phyloP scores from a whole-genome alignment of 2,113 vertebrate species.

The Dromaius novaehollandiae region DNA sequence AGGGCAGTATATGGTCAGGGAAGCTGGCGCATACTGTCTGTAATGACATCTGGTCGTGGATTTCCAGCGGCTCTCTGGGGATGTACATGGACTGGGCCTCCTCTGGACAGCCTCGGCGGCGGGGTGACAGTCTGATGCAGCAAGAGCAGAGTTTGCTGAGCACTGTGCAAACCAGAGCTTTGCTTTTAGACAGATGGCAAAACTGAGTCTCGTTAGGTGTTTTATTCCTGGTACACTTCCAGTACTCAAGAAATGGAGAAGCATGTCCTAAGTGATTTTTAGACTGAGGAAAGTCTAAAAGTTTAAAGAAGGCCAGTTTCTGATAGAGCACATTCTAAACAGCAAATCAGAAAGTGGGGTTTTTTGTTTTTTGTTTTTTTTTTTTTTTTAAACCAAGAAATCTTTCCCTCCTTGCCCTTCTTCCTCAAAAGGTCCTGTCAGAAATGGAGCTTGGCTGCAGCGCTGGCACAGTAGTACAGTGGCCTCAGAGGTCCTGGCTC shows the following conservation, averaged over 20 bases:
- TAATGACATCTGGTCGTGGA: background rate
- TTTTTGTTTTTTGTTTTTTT: background rate
- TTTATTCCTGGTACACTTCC: background rate
- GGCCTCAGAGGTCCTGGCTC: background rate
- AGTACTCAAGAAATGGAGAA: background rate
- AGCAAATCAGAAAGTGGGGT: background rate
- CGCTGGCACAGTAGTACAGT: background rate
- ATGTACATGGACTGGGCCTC: background rate
- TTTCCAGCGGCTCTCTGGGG: background rate
- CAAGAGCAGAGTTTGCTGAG: background rate
- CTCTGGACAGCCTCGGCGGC: background rate
- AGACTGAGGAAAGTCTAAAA: too few species aligned
- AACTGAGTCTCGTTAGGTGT: background rate
- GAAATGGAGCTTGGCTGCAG: background rate
- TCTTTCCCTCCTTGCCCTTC: background rate
- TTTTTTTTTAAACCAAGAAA: background rate
- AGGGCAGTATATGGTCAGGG: too few species aligned
- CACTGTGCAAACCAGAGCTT: background rate
- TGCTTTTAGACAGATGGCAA: background rate
- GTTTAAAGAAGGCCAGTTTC: background rate
- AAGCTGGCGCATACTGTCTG: background rate
- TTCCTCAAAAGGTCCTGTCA: background rate
- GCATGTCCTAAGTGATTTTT: background rate
- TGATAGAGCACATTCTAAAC: background rate
- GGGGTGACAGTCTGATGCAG: background rate